Base-by-base conservation (phyloP, 2,797 vertebrate species). In the Spizella passerina region DNA sequence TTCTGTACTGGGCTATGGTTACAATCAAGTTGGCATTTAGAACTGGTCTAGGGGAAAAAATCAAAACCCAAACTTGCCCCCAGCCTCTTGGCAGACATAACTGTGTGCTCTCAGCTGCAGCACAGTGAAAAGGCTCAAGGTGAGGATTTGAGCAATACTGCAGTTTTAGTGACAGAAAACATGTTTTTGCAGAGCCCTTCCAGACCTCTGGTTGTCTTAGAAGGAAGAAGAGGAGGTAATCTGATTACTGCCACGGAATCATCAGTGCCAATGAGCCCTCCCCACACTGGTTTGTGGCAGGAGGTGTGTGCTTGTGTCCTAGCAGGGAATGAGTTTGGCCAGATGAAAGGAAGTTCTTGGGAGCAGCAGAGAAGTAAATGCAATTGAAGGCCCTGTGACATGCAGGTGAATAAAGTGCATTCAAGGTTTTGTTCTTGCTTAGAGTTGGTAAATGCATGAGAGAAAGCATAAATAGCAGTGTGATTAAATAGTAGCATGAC, bases 401-500 rank as follows among this genome's bases (percentile, higher is more conserved):
- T 7, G 27, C 50, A 76, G 55, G 59, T 61, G 63, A 52, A 88
- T 36, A n/a, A 88, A 72, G 23, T 65, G 18, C 26, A 15, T 56
- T 66, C 2, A 10, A 24, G 15, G 5, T 44, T 82, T 82, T 3
- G 0, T 43, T 91, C 60, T 43, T 23, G 18, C 34, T 93, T 80
- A 75, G 75, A 85, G 76, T 39, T 3, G 2, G 27, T 72, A 66
- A 93, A 88, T 88, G 36, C 1, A 0, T 64, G 61, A 81, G 15
- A 79, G 84, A 87, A 95, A 86, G 32, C 59, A 52, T 70, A 55
- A 83, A 91, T 88, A 90, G 38, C 39, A 23, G 11, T 14, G 41
- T 63, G 63, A 65, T 69, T 55, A 88, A 85, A 71, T 75, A 88
- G 69, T 22, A 64, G 24, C 14, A 29, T 94, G 91, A 92, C 65